These are phyloP conservation scores for Rhagoletis zephyria DNA, from an alignment of 1,140 invertebrate species.

Conservation along the genomic window DNA sequence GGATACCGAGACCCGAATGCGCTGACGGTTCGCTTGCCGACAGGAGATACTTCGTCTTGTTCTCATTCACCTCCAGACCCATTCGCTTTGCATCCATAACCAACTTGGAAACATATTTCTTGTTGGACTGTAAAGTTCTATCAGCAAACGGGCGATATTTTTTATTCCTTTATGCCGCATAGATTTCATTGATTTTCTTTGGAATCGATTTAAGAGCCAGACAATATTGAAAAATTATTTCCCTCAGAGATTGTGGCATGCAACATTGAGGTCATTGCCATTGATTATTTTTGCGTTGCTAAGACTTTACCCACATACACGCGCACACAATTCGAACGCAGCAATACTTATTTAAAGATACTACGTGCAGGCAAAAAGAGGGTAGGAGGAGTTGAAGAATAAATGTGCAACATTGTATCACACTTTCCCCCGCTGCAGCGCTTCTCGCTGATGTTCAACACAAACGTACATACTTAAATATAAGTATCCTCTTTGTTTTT, in stretches of 20 bases:
- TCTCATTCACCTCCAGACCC: too few relatives aligned
- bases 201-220: background rate
- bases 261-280: conserved; percentile 40
- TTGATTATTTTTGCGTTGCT: background rate
- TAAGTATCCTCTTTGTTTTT: background rate
- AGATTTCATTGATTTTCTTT: background rate
- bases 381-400: conserved; percentile 13
- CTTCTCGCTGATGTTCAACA: background rate
- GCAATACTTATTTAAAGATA: background rate
- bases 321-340: too few relatives aligned
- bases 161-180: too few relatives aligned
- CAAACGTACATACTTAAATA: background rate
- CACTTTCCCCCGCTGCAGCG: background rate
- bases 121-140: too few relatives aligned
- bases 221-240: background rate
- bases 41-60: too few relatives aligned
- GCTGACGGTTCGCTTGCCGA: too few relatives aligned
- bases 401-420: conserved; percentile 38
- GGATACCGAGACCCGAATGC: too few relatives aligned
- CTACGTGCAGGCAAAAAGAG: background rate
- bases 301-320: background rate
- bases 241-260: background rate
- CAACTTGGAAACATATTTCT: too few relatives aligned
- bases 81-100: too few relatives aligned
- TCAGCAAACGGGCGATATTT: too few relatives aligned